Percentiles rank a stretch among this genome's conserved stretches.
Evolutionary conservation across 2,888 invertebrate species (phyloP).

Genomic region (Tenthredo scrophulariae): DNA sequence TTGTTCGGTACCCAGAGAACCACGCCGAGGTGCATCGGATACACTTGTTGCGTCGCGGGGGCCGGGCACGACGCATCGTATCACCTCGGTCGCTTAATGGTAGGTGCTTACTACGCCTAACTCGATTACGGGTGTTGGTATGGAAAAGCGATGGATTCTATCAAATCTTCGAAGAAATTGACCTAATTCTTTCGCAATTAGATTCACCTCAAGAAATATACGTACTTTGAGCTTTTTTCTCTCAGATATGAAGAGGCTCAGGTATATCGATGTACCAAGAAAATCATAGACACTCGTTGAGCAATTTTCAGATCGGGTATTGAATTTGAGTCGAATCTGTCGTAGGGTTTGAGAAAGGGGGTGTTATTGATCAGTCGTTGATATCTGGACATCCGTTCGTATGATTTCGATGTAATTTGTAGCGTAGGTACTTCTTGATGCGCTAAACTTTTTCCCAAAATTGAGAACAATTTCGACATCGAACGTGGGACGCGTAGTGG

Average conservation of each 20-base stretch:
- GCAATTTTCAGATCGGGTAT: too few relatives aligned
- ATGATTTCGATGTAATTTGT: neutral
- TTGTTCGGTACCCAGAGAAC: slow-evolving; percentile 46
- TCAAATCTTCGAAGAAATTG: too few relatives aligned
- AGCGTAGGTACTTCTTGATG: neutral
- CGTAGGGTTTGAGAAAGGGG: neutral
- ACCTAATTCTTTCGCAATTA: too few relatives aligned
- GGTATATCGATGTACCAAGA: too few relatives aligned
- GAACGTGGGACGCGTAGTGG: neutral
- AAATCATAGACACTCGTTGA: too few relatives aligned
- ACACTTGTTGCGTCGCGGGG: slow-evolving; percentile 51
- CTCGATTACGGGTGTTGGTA: too few relatives aligned
- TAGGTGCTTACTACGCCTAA: neutral
- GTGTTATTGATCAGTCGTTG: neutral
- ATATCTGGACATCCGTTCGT: neutral
- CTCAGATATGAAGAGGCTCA: too few relatives aligned
- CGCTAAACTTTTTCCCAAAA: neutral
- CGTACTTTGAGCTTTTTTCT: too few relatives aligned
- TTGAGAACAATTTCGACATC: neutral
- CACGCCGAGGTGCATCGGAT: slow-evolving; percentile 43
- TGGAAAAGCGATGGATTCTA: too few relatives aligned
- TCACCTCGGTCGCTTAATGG: neutral
- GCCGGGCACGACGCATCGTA: slow-evolving; percentile 33
- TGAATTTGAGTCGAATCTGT: too few relatives aligned
- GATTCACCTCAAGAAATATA: too few relatives aligned